These are phyloP conservation scores for Thalassophryne amazonica DNA, from an alignment of 2,797 vertebrate genomes.

Conservation along the genomic window DNA sequence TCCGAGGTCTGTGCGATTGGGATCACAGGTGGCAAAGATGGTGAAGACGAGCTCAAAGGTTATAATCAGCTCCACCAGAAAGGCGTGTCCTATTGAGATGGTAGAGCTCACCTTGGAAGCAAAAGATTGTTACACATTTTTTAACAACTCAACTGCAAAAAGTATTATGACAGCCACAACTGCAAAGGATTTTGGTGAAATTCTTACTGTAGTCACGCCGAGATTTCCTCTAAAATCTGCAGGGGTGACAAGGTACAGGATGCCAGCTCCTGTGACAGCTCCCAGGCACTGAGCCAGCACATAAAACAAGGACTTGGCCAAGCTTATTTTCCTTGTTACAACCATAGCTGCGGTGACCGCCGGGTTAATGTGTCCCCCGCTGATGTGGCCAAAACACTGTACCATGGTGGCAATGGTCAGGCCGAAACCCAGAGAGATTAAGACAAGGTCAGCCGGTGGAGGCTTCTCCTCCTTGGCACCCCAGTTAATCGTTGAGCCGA, in stretches of 20 bases:
- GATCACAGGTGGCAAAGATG: constrained; percentile 90
- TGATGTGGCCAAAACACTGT: constrained; percentile 90
- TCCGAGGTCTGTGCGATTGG: constrained; percentile 84
- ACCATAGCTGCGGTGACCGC: constrained; percentile 88
- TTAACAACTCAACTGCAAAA: not conserved
- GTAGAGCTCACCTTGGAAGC: constrained; percentile 78
- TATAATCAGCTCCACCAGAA: constrained; percentile 89
- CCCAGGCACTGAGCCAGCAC: constrained; percentile 86
- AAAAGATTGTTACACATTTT: not conserved
- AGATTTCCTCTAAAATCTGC: constrained; percentile 77
- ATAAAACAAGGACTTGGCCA: constrained; percentile 87
- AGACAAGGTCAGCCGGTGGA: constrained; percentile 81
- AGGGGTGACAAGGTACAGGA: constrained; percentile 87
- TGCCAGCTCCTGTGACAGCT: constrained; percentile 81
- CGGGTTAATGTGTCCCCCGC: constrained; percentile 89
- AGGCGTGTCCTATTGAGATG: constrained; percentile 84
- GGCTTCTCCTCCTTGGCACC: constrained; percentile 61
- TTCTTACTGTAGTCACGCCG: constrained; percentile 84
- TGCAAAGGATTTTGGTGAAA: not conserved
- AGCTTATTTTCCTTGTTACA: constrained; percentile 85
- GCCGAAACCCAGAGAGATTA: constrained; percentile 90
- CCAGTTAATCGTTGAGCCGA: constrained; percentile 90
- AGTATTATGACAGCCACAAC: not conserved
- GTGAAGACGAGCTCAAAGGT: constrained; percentile 92
- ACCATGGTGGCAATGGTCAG: constrained; percentile 90